Base-by-base conservation (phyloP, 2,797 vertebrate species). In the Oreonectes daqikongensis region DNA sequence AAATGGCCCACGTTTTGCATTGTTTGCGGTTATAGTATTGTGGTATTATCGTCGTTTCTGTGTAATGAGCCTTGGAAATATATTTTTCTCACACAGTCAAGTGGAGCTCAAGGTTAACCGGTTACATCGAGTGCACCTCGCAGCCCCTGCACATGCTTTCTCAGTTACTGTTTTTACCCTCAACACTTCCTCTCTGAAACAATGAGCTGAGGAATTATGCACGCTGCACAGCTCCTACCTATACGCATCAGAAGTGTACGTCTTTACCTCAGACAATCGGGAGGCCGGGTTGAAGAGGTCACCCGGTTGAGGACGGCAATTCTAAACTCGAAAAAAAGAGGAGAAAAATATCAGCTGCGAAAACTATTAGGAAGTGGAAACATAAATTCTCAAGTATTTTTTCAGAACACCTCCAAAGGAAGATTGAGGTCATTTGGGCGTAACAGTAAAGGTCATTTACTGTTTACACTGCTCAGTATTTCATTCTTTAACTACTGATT, bases 161-260 rank as follows among this genome's bases (percentile, higher is more conserved):
- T 95, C 89, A 90, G 91, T 95, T 93, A 95, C 92, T 92, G 91
- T 96, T 96, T 97, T 98, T 97, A 97, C 95, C 93, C 94, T 94
- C 93, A 85, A 72, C 82, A 81, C 93, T 99, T 99, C 97, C 97
- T 95, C 90, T 89, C 89, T 85, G 92, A 96, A 97, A 99, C 96
- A 98, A 98, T 97, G 92, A 95, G 92, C 90, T 81, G 79, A 90
- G 90, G 91, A 94, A 91, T 94, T 89, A 89, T 89, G 86, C 85
- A 81, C 53, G 68, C 57, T 64, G 38, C 35, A 20, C 32, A 20
- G 73, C 82, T 71, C 52, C 5, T 85, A 90, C 83, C 90, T 89
- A 88, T 91, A 80, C 24, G 64, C 78, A 77, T 48, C 85, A 85
- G 86, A 89, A 90, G 86, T 76, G 86, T 84, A 89, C 86, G 87